Percentiles rank a stretch among this genome's conserved stretches.
Conservation (phyloP, 2,888 invertebrate genomes). For the Phalera bucephala region DNA sequence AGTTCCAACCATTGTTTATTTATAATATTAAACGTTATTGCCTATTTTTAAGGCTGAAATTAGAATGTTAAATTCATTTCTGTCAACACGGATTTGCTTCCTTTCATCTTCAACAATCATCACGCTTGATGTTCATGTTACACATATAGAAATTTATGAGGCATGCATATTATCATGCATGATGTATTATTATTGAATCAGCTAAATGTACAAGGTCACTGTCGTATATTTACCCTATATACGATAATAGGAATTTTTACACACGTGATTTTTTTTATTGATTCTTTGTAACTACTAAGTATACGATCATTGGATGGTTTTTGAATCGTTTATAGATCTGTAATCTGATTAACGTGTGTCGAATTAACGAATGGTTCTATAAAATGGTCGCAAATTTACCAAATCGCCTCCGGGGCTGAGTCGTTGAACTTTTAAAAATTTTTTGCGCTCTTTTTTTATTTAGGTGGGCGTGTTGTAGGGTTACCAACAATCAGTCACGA, state of each 20-base stretch:
- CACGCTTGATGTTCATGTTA: too few relatives aligned
- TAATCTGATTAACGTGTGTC: conserved; percentile 6
- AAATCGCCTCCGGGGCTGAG: conserved; percentile 5
- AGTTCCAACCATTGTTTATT: too few relatives aligned
- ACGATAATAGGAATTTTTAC: conserved; percentile 4
- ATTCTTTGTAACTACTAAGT: too few relatives aligned
- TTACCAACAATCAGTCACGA: background rate
- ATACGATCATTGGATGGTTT: background rate
- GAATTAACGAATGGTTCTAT: conserved; percentile 3
- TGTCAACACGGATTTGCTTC: too few relatives aligned
- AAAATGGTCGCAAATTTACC: conserved; percentile 1
- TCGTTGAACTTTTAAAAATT: conserved; percentile 14
- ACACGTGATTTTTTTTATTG: background rate
- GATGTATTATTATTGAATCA: conserved; percentile 7
- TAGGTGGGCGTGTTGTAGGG: too few relatives aligned
- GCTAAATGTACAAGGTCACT: conserved; percentile 8
- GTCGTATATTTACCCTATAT: conserved; percentile 2
- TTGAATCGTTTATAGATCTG: conserved; percentile 7
- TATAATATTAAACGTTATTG: too few relatives aligned
- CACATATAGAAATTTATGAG: too few relatives aligned
- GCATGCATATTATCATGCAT: conserved; percentile 1
- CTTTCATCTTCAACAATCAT: too few relatives aligned
- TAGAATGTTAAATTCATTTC: too few relatives aligned
- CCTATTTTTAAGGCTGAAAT: too few relatives aligned
- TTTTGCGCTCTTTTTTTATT: conserved; percentile 10